Evolutionary conservation across 2,888 invertebrate species (phyloP), one percentile per base, ranked within the genome.

Genomic region (Brachyptera putata): DNA sequence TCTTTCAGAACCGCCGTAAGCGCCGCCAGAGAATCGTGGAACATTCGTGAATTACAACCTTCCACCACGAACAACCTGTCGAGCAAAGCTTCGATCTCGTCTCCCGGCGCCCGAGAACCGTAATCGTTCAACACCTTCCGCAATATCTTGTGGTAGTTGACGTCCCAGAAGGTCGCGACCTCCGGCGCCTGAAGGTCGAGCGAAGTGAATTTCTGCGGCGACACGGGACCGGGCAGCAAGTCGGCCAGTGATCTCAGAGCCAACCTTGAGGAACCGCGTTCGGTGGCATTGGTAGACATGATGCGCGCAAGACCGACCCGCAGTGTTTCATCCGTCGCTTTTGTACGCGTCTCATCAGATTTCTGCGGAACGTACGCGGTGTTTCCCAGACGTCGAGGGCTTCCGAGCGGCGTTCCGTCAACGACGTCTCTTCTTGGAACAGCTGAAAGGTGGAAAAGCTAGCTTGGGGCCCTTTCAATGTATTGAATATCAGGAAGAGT

Each of bases 121-220:
- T 49, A 57, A 75, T 66, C 56, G 22, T 73, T 71, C 0, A 82
- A 69, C 1, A 85, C 55, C 2, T 70, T 69, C 25, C 77, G 75
- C 2, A 89, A 67, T 3, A 86, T 68, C 25, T 75, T 73, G 0
- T 79, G 73, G 67, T 83, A 84, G 0, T 74, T 66, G 14, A 77
- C 74, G 2, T 77, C 67, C 3, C 80, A 72, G 36, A 80, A 76
- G 24, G 72, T 65, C 21, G 67, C 58, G 72, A 77, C 76, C 56
- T 65, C 63, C 24, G 63, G 65, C 30, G 60, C 18, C 43, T 69
- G 70, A 13, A 67, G 64, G 71, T 89, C 88, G 1, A 79, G 64
- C 36, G 76, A 75, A 11, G 74, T 69, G n/a, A 88, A 72, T 70
- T 83, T 85, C 70, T 89, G 86, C 16, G 84, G 79, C 0, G 88